A percentile compares a stretch with the other conserved stretches of the same genome.
phyloP scores from a whole-genome alignment of 2,888 invertebrate genomes.

The Choristoneura rosaceana region DNA sequence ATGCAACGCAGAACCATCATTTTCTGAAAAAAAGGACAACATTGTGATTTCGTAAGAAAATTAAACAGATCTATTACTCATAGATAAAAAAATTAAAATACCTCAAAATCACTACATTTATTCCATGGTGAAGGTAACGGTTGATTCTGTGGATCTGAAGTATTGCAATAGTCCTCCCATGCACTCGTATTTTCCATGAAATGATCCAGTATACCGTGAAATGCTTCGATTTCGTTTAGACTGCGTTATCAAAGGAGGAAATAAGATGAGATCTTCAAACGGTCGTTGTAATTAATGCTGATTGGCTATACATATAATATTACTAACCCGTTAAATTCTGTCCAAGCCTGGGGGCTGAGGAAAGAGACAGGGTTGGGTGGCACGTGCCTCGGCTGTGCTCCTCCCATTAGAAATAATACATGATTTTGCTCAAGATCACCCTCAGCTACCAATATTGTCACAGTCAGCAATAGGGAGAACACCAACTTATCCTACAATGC shows the following conservation, averaged over 20 bases:
- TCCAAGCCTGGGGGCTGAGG: conserved; percentile 75
- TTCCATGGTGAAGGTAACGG: conserved; percentile 90
- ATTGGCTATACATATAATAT: too few species aligned
- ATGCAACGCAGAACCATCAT: conserved; percentile 92
- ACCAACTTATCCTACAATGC: conserved; percentile 92
- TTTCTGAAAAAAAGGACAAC: conserved; percentile 79
- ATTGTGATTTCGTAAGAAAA: neutral
- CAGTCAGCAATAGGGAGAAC: conserved; percentile 91
- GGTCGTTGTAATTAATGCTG: neutral
- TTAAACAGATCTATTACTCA: neutral
- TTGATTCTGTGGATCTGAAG: conserved; percentile 89
- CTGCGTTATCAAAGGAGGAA: conserved; percentile 55
- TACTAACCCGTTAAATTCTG: conserved; percentile 73
- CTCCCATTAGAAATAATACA: conserved; percentile 95
- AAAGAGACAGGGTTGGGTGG: conserved; percentile 71
- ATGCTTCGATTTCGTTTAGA: conserved; percentile 74
- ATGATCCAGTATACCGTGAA: conserved; percentile 88
- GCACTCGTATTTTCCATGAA: conserved; percentile 81
- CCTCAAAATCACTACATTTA: conserved; percentile 86
- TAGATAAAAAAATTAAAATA: conserved; percentile 46
- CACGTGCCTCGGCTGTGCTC: conserved; percentile 84
- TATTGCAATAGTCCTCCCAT: conserved; percentile 92
- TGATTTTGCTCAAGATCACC: conserved; percentile 86
- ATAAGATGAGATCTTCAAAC: conserved; percentile 24
- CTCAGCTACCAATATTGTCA: conserved; percentile 89